Evolutionary conservation across 2,113 vertebrate genomes (phyloP).

Genomic region (Ctenodactylus gundi): DNA sequence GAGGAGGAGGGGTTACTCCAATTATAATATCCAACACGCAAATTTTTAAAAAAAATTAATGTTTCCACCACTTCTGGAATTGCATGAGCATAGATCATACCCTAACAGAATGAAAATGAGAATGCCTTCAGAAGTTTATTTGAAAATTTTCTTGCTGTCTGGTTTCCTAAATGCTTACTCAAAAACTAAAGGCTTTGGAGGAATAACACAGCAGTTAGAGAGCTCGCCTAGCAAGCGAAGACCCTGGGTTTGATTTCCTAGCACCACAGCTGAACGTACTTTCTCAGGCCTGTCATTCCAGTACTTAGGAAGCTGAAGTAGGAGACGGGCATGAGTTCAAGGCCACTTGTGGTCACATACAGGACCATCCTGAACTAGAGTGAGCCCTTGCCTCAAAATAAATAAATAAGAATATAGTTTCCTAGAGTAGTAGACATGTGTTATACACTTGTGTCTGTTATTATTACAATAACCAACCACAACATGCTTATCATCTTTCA

Average conservation of each 20-base stretch:
- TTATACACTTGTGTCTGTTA: neutral
- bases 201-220: too few relatives aligned
- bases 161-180: neutral
- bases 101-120: conserved; percentile 25
- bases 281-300: too few relatives aligned
- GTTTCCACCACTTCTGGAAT: conserved; percentile 13
- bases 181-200: too few relatives aligned
- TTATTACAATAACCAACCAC: neutral
- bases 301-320: too few relatives aligned
- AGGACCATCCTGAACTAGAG: too few relatives aligned
- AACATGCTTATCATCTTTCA: neutral
- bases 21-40: neutral
- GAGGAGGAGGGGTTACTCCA: neutral
- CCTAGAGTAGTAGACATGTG: neutral
- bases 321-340: too few relatives aligned
- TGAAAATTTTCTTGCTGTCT: conserved; percentile 36
- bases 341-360: too few relatives aligned
- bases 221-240: too few relatives aligned
- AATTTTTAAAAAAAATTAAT: neutral
- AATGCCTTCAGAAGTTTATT: neutral
- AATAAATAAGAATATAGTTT: neutral
- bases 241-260: too few relatives aligned
- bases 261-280: too few relatives aligned
- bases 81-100: neutral
- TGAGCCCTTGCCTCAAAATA: too few relatives aligned